Evolutionary conservation across 64 coral and sea anemone genomes (phyloP).

Genomic region (Porites lutea): DNA sequence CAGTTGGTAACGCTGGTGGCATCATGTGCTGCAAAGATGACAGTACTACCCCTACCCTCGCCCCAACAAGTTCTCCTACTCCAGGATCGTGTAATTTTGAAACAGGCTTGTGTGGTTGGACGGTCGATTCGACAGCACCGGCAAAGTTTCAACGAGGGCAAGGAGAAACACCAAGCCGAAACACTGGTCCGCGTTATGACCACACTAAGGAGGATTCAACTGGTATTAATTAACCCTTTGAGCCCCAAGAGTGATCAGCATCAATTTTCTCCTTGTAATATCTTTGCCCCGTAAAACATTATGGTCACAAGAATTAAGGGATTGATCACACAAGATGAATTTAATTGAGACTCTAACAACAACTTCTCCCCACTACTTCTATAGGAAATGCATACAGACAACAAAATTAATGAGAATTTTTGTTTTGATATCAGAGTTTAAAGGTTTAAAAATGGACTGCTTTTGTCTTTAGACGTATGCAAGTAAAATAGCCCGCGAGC

Average conservation of each 20-base stretch:
- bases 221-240: conserved; percentile 43
- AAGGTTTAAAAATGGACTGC: too few relatives aligned
- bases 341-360: too few relatives aligned
- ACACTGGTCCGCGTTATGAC: conserved; percentile 91
- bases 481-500: too few relatives aligned
- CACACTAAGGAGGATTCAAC: conserved; percentile 74
- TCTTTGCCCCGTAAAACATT: too few relatives aligned
- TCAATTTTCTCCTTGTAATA: too few relatives aligned
- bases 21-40: conserved; percentile 92
- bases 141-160: conserved; percentile 25
- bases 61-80: conserved; percentile 59
- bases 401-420: too few relatives aligned
- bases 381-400: too few relatives aligned
- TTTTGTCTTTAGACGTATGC: too few relatives aligned
- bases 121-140: not conserved
- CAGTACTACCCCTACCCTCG: conserved; percentile 53
- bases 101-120: conserved; percentile 59
- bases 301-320: too few relatives aligned
- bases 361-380: too few relatives aligned
- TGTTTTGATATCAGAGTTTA: too few relatives aligned
- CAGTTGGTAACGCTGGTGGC: conserved; percentile 66
- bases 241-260: not conserved
- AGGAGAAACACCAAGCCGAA: conserved; percentile 81
- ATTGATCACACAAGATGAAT: too few relatives aligned
- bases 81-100: conserved; percentile 87